Base-by-base conservation (phyloP, 2,797 vertebrate species). In the Rhodeus uyekii region DNA sequence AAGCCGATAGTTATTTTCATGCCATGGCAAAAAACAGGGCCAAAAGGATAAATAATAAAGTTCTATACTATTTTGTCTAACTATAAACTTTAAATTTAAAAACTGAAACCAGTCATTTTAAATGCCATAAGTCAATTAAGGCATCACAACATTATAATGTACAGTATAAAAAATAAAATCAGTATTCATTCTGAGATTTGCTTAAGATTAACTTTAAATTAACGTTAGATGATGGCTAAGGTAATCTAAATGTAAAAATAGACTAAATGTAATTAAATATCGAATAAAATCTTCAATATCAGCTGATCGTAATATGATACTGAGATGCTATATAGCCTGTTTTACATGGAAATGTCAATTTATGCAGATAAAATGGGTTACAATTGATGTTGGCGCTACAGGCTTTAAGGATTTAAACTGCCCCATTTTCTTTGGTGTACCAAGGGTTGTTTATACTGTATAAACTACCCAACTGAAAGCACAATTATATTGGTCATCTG, bases 361-460 rank as follows among this genome's bases (percentile, higher is more conserved):
- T 24, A n/a, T 38, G 22, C 34, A 55, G 36, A 74, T 39, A 55
- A 38, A 39, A 55, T 39, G 48, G 13, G 48, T 18, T 68, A 53
- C 12, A 38, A 34, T 82, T 76, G 29, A 39, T 29, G 19, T 24
- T 69, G 48, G 58, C 32, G 50, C 44, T 73, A 55, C 71, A 8
- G 12, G 34, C 12, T 14, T 19, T 29, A 14, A 69, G 16, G 19
- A 60, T 38, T 29, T 80, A 63, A 76, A 80, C 14, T 19, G 67
- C n/a, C 78, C 12, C 2, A 13, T 69, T 18, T 61, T 74, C 44
- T 77, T 71, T 64, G 58, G 60, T 55, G 65, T 53, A 53, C 39
- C 18, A 44, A 76, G 9, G 53, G 18, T 46, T 84, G 55, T 84
- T 76, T 64, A 81, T 77, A 44, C 64, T n/a, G n/a, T 55, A 60